A percentile compares a stretch with the other conserved stretches of the same genome.
These are phyloP conservation scores for Zaprionus taronus DNA, from an alignment of 1,140 invertebrate genomes.

Conservation along the genomic window DNA sequence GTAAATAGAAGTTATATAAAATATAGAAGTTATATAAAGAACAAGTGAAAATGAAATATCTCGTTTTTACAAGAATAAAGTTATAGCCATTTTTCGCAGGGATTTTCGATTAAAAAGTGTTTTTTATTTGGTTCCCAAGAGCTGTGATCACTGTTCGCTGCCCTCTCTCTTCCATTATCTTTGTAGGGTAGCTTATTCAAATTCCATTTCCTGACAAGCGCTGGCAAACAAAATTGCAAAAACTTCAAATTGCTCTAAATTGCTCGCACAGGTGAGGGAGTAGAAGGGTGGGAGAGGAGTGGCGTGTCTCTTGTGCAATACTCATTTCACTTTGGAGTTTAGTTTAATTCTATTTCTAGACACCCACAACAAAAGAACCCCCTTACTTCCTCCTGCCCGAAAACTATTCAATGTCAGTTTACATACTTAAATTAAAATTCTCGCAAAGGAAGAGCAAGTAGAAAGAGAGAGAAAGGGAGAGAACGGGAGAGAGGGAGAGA, in stretches of 20 bases:
- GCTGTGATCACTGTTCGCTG: not conserved
- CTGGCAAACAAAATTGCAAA: constrained; percentile 67
- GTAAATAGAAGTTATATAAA: no score
- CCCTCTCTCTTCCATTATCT: constrained; percentile 3
- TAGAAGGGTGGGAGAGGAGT: not conserved
- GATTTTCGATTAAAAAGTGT: no score
- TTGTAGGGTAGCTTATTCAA: constrained; percentile 36
- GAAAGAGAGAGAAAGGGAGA: constrained; percentile 16
- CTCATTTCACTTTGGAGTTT: constrained; percentile 15
- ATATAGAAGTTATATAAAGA: no score
- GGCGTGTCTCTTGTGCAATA: not conserved
- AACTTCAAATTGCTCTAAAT: constrained; percentile 60
- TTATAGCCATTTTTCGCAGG: no score
- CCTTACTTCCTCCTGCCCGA: constrained; percentile 23
- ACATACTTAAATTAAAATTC: constrained; percentile 83
- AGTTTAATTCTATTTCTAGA: constrained; percentile 34
- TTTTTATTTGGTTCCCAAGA: not conserved
- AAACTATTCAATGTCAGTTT: constrained; percentile 83
- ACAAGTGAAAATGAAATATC: no score
- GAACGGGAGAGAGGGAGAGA: constrained; percentile 26
- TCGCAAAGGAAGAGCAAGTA: constrained; percentile 51
- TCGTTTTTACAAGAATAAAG: no score
- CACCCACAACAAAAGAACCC: constrained; percentile 63
- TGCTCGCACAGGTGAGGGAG: constrained; percentile 37
- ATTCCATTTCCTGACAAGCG: constrained; percentile 49